Percentiles rank a stretch among this genome's conserved stretches.
Evolutionary conservation across 2,797 vertebrate genomes (phyloP).

Genomic region (Sebastes nivosus): DNA sequence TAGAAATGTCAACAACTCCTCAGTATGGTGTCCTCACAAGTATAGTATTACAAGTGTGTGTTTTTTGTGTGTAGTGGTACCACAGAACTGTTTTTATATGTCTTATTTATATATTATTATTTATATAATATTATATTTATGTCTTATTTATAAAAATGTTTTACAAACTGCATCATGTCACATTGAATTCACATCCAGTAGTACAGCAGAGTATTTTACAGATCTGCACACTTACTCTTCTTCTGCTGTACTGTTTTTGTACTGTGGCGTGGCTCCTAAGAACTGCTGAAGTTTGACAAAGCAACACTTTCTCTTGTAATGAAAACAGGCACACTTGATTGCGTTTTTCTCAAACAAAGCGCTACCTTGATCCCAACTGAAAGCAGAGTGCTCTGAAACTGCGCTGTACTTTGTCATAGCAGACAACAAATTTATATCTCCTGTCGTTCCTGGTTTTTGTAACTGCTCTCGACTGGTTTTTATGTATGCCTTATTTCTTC

Average conservation of each 20-base stretch:
- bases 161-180: not conserved
- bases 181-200: not conserved
- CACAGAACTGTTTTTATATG: not conserved
- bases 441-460: constrained; percentile 19
- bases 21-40: not conserved
- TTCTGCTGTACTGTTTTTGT: not conserved
- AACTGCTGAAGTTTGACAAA: constrained; percentile 35
- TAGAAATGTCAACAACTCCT: not conserved
- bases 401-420: constrained; percentile 29
- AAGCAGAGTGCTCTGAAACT: constrained; percentile 12
- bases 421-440: constrained; percentile 22
- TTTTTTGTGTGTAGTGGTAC: not conserved
- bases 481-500: constrained; percentile 1
- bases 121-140: no score
- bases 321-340: constrained; percentile 36
- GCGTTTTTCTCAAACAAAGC: constrained; percentile 37
- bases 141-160: not conserved
- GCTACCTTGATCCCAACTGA: constrained; percentile 44
- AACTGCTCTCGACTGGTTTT: not conserved
- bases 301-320: constrained; percentile 23
- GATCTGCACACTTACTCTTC: not conserved
- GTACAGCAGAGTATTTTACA: not conserved
- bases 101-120: not conserved
- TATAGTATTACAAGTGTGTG: not conserved
- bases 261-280: not conserved